Evolutionary conservation across 2,888 invertebrate species (phyloP).

Genomic region (Heliconius charithonia): DNA sequence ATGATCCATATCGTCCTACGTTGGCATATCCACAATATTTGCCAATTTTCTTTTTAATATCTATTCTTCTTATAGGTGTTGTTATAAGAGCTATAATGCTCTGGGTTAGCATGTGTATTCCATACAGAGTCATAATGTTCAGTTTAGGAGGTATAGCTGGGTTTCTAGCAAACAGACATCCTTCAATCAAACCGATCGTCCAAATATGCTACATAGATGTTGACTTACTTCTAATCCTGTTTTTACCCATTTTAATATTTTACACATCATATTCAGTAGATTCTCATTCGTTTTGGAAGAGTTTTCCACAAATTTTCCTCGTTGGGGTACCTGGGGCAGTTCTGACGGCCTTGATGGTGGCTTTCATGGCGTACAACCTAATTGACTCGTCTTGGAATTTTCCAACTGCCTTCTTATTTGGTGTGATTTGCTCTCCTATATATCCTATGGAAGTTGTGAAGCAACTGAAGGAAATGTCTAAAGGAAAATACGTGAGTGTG

Average conservation of each 20-base stretch:
- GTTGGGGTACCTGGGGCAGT: conserved; percentile 70
- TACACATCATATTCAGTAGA: conserved; percentile 73
- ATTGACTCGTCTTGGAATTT: conserved; percentile 71
- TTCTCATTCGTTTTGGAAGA: conserved; percentile 72
- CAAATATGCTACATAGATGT: conserved; percentile 68
- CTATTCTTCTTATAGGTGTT: conserved; percentile 66
- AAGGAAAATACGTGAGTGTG: conserved; percentile 74
- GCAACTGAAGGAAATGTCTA: conserved; percentile 66
- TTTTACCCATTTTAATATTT: conserved; percentile 70
- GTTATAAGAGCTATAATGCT: conserved; percentile 67
- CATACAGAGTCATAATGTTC: conserved; percentile 75
- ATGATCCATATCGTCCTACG: conserved; percentile 53
- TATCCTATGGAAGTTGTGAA: conserved; percentile 75
- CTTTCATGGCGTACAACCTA: conserved; percentile 70
- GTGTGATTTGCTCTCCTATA: conserved; percentile 72
- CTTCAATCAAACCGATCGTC: conserved; percentile 65
- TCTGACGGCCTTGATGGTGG: conserved; percentile 65
- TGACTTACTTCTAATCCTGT: conserved; percentile 62
- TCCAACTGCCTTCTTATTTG: conserved; percentile 67
- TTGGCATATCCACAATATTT: conserved; percentile 65
- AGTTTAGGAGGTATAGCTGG: conserved; percentile 68
- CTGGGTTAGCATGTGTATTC: conserved; percentile 64
- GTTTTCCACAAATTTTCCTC: conserved; percentile 69
- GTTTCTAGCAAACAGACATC: conserved; percentile 65
- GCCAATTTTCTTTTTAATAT: conserved; percentile 67